Evolutionary conservation across 1,140 invertebrate genomes (phyloP).

Genomic region (Pogonus chalceus): DNA sequence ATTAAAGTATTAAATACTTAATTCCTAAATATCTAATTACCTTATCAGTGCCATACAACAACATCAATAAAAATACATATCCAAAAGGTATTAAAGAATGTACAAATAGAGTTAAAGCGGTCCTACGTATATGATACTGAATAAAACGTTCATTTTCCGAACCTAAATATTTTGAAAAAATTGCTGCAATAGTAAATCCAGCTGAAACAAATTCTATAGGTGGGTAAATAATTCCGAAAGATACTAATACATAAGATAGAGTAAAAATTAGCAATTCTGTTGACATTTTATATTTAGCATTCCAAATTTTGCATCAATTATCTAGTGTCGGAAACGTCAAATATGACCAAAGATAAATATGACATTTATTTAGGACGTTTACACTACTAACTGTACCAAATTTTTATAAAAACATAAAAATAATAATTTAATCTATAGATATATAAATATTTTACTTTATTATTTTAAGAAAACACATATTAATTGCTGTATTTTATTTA

Average conservation of each 20-base stretch:
- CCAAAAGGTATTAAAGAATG: slow-evolving; percentile 59
- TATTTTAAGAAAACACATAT: no score
- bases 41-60: slow-evolving; percentile 38
- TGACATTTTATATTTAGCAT: slow-evolving; percentile 13
- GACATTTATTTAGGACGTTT: no score
- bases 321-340: no score
- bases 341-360: no score
- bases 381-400: no score
- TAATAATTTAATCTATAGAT: no score
- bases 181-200: slow-evolving; percentile 57
- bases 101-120: slow-evolving; percentile 50
- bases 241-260: slow-evolving; percentile 57
- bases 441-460: no score
- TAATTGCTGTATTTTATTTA: no score
- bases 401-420: no score
- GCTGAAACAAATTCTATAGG: slow-evolving; percentile 63
- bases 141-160: slow-evolving; percentile 60
- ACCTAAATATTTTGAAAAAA: slow-evolving; percentile 54
- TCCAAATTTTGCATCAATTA: no score
- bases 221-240: slow-evolving; percentile 61
- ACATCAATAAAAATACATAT: slow-evolving; percentile 49
- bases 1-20: slow-evolving; percentile 6
- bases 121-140: slow-evolving; percentile 60
- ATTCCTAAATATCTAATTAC: slow-evolving; percentile 18
- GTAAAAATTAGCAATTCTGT: slow-evolving; percentile 44